Base-by-base conservation (phyloP, 2,113 vertebrate genomes). In the Sinocyclocheilus rhinocerous region DNA sequence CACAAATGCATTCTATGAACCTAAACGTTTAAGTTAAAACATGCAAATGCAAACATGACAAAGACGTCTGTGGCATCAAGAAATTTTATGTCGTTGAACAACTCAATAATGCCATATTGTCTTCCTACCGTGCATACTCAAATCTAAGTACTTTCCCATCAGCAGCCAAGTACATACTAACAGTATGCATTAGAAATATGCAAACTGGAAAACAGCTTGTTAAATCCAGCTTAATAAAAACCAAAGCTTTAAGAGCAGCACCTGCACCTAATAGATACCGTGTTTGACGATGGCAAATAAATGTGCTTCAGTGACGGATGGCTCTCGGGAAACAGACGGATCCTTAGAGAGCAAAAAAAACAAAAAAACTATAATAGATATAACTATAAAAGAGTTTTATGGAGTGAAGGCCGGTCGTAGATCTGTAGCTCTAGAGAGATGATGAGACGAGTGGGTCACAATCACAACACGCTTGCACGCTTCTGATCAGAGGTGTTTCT, bases 381-480 rank as follows among this genome's bases (percentile, higher is more conserved):
- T 24, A 84, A 76, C 73, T 77, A 55, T 77, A 85, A 85, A 87
- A 70, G 55, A 82, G 72, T 69, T 82, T 86, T 88, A 83, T 72
- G 73, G 70, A 13, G 22, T 50, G 45, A 83, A 55, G 70, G 77
- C 12, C 48, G 26, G 73, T 59, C 63, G 24, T 59, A 85, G 84
- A 83, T 85, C 61, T 73, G 84, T 52, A 65, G 61, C 11, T 26
- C 61, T 63, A 26, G 11, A 26, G 63, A 65, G 24, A 65, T 29
- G 63, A 65, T 29, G 24, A 59, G 20, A 22, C 20, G 20, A 67
- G 63, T 1, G 7, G 9, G 12, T 12, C 59, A 16, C 50, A 52
- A 52, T 63, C n/a, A 24, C 10, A 26, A 65, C 61, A 65, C 24
- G 9, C n/a, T 63, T 63, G 8, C n/a, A 57, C 18, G 20, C 57